Evolutionary conservation across 2,113 vertebrate genomes (phyloP).

Genomic region (Spea multiplicata): DNA sequence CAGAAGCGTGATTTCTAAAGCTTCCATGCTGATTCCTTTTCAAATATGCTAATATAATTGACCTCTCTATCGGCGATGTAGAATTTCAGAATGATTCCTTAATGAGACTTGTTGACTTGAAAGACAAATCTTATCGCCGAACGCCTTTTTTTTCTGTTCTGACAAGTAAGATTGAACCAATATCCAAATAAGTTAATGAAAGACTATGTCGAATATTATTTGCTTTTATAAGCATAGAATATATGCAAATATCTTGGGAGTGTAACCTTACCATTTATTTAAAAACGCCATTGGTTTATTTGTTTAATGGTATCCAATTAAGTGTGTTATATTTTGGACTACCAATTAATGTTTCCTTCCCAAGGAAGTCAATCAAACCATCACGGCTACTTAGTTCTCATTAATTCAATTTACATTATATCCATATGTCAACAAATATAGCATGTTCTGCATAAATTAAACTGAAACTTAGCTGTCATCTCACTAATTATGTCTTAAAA

Average conservation of each 20-base stretch:
- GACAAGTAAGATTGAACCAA: background rate
- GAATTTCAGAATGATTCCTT: constrained; percentile 30
- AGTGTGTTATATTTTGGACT: background rate
- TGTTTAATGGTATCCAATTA: background rate
- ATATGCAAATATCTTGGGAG: background rate
- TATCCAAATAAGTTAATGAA: constrained; percentile 1
- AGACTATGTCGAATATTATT: background rate
- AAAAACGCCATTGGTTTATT: background rate
- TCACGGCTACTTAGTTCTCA: background rate
- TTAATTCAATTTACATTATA: background rate
- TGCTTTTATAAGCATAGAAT: background rate
- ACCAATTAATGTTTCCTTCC: background rate
- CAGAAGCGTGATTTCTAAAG: constrained; percentile 39
- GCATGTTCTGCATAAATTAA: background rate
- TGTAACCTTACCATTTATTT: background rate
- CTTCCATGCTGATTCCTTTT: constrained; percentile 34
- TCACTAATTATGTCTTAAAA: too few relatives aligned
- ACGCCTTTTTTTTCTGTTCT: background rate
- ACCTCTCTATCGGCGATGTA: constrained; percentile 39
- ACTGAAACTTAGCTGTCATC: too few relatives aligned
- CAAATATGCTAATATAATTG: constrained; percentile 46
- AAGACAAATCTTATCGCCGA: constrained; percentile 11
- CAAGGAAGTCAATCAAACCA: background rate
- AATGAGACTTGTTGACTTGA: constrained; percentile 40
- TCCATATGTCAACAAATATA: background rate